Evolutionary conservation across 2,888 invertebrate species (phyloP).

Genomic region (Drosophila picticornis): DNA sequence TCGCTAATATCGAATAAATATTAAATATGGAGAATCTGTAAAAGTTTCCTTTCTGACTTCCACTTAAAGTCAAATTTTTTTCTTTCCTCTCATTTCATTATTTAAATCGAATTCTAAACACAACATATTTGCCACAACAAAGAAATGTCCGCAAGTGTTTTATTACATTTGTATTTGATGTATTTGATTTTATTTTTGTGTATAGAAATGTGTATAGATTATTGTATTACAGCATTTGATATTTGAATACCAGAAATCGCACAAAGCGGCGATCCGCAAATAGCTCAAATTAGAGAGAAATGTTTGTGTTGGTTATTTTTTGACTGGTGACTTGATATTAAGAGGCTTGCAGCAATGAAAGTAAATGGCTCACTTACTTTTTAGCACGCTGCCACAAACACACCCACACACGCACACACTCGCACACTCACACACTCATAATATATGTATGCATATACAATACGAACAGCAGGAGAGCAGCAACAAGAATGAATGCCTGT

Average conservation of each 20-base stretch:
- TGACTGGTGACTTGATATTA: conserved; percentile 57
- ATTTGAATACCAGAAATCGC: conserved; percentile 7
- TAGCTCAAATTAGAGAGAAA: conserved; percentile 34
- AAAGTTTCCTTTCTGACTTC: too few relatives aligned
- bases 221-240: conserved; percentile 2
- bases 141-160: neutral
- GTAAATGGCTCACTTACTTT: conserved; percentile 75
- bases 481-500: conserved; percentile 23
- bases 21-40: too few relatives aligned
- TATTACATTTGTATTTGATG: conserved; percentile 4
- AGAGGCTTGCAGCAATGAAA: conserved; percentile 71
- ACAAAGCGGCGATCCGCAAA: conserved; percentile 12
- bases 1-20: neutral
- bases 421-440: conserved; percentile 2
- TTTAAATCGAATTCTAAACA: neutral
- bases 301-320: conserved; percentile 36
- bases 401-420: conserved; percentile 14
- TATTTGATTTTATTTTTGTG: too few relatives aligned
- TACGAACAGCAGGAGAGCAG: conserved; percentile 31
- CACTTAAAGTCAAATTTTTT: too few relatives aligned
- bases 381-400: conserved; percentile 43
- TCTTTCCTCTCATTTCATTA: neutral
- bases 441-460: conserved; percentile 15
- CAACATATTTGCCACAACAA: neutral
- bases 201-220: neutral